A percentile compares a stretch with the other conserved stretches of the same genome.
Evolutionary conservation across 2,113 vertebrate species (phyloP).

Genomic region (Archilochus colubris): DNA sequence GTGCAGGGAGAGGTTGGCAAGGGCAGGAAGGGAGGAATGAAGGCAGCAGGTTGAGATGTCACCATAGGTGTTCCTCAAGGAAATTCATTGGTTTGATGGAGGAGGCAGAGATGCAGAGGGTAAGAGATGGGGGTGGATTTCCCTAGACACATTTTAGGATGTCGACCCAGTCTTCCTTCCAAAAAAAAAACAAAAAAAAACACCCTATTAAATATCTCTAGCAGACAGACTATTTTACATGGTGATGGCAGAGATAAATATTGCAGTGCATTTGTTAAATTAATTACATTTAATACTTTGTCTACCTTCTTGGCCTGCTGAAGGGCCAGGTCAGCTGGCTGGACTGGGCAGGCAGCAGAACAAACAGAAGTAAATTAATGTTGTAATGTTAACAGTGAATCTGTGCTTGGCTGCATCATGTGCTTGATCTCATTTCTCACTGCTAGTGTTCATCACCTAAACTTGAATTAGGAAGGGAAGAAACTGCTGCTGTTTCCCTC

Average conservation of each 20-base stretch:
- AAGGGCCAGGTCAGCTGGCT: background rate
- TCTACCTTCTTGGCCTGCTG: background rate
- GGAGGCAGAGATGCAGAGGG: background rate
- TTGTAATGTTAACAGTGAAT: background rate
- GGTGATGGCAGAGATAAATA: background rate
- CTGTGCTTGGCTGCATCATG: background rate
- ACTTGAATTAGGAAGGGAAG: background rate
- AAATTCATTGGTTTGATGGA: background rate
- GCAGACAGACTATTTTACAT: background rate
- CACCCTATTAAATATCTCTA: background rate
- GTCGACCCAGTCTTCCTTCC: background rate
- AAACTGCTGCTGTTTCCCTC: background rate
- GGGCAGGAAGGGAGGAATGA: accelerated
- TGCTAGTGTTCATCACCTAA: background rate
- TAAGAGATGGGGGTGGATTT: background rate
- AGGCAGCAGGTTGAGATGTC: background rate
- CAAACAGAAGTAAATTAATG: background rate
- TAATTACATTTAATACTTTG: background rate
- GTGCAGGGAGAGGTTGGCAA: background rate
- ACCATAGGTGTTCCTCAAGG: accelerated
- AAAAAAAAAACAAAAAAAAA: background rate
- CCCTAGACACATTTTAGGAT: background rate
- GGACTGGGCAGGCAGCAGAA: background rate
- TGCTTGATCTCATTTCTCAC: background rate
- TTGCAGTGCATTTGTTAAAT: background rate